These are phyloP conservation scores for Ferrisia virgata DNA, from an alignment of 2,888 invertebrate species.

Conservation along the genomic window DNA sequence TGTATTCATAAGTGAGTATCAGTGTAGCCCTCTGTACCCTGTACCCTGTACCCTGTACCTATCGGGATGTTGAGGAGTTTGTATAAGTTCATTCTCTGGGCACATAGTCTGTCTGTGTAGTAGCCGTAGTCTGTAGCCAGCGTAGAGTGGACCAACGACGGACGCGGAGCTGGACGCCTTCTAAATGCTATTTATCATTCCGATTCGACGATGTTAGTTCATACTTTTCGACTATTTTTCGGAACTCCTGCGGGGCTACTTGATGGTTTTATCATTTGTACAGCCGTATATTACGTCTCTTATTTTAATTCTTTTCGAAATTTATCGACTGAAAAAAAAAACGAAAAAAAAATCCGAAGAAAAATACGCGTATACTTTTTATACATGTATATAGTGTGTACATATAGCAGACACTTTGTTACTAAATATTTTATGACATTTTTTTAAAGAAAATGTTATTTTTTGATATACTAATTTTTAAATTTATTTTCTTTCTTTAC, in stretches of 20 bases:
- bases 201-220: slow-evolving; percentile 42
- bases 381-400: too few species aligned
- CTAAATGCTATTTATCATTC: slow-evolving; percentile 44
- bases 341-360: slow-evolving; percentile 4
- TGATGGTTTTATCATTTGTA: slow-evolving; percentile 46
- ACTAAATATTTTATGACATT: slow-evolving; percentile 34
- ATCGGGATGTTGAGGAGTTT: neutral
- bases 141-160: neutral
- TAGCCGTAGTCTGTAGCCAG: neutral
- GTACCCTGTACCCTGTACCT: too few species aligned
- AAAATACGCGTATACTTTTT: slow-evolving; percentile 3
- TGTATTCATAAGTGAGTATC: too few species aligned
- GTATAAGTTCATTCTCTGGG: neutral
- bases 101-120: neutral
- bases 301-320: slow-evolving; percentile 46
- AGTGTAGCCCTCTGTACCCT: too few species aligned
- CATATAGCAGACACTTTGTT: slow-evolving; percentile 29
- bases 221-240: slow-evolving; percentile 42
- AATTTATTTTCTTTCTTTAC: slow-evolving; percentile 11
- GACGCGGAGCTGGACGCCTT: slow-evolving; percentile 38
- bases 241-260: slow-evolving; percentile 38
- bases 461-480: slow-evolving; percentile 32
- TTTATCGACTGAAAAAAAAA: slow-evolving; percentile 45
- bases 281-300: slow-evolving; percentile 45
- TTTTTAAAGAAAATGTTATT: slow-evolving; percentile 20